A percentile compares a stretch with the other conserved stretches of the same genome.
phyloP scores from a whole-genome alignment of 1,140 invertebrate species.

The Cryptotermes secundus region DNA sequence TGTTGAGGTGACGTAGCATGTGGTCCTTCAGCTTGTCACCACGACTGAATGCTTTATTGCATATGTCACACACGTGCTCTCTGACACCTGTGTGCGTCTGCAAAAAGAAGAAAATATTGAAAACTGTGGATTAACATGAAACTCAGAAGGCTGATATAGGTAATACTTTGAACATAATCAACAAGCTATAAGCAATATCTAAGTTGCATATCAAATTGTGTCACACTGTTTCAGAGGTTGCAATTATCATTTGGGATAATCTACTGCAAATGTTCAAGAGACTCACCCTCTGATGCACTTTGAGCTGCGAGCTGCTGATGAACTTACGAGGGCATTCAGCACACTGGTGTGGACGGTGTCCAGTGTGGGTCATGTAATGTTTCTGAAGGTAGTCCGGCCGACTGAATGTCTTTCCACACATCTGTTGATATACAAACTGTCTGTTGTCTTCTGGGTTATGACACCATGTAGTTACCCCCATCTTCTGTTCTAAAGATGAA shows the following conservation, averaged over 20 bases:
- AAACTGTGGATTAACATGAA: no score
- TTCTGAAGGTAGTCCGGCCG: constrained; percentile 39
- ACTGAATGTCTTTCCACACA: constrained; percentile 37
- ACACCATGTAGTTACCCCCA: background rate
- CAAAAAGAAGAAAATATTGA: constrained; percentile 13
- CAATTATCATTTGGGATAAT: no score
- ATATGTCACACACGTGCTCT: constrained; percentile 32
- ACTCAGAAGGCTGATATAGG: no score
- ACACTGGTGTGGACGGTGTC: constrained; percentile 37
- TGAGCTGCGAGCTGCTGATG: constrained; percentile 26
- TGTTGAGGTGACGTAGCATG: constrained; percentile 37
- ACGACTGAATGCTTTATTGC: constrained; percentile 40
- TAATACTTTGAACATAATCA: no score
- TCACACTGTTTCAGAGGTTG: no score
- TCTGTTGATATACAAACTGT: constrained; percentile 15
- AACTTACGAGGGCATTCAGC: constrained; percentile 31
- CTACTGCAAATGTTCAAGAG: background rate
- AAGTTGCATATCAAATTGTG: no score
- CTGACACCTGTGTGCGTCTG: constrained; percentile 33
- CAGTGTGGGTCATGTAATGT: constrained; percentile 42
- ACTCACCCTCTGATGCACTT: constrained; percentile 43
- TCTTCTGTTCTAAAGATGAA: no score
- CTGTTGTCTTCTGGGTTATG: no score
- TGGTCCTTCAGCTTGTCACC: constrained; percentile 39
- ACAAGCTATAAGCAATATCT: no score